phyloP scores from a whole-genome alignment of 2,888 invertebrate species.

The Himalopsyche anomala region DNA sequence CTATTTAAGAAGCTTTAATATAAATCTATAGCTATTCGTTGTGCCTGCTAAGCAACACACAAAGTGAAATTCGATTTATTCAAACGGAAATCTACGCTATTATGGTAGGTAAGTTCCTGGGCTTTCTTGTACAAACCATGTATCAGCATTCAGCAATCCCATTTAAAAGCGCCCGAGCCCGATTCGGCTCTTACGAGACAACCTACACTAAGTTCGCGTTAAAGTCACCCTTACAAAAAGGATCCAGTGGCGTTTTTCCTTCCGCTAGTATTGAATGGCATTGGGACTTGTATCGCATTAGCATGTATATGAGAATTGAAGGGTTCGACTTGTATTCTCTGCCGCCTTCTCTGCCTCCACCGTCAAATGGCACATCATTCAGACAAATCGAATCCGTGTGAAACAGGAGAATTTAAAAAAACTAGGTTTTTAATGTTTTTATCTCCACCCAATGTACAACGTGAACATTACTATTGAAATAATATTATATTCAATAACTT shows the following conservation, averaged over 20 bases:
- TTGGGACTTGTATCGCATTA: constrained; percentile 51
- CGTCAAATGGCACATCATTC: not conserved
- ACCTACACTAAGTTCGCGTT: constrained; percentile 30
- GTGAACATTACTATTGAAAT: no score
- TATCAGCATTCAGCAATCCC: constrained; percentile 31
- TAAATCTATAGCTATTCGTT: not conserved
- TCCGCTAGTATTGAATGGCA: constrained; percentile 28
- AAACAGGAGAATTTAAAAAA: no score
- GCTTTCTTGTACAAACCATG: constrained; percentile 26
- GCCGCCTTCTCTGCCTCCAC: not conserved
- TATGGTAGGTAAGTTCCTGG: constrained; percentile 12
- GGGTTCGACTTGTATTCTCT: constrained; percentile 46
- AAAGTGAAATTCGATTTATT: constrained; percentile 10
- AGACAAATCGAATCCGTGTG: not conserved
- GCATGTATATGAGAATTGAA: constrained; percentile 61
- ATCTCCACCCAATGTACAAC: no score
- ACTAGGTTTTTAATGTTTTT: no score
- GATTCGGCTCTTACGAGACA: constrained; percentile 4
- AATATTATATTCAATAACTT: no score
- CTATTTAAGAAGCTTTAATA: not conserved
- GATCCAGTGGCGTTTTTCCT: constrained; percentile 21
- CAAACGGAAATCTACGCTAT: constrained; percentile 27
- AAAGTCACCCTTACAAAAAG: constrained; percentile 30
- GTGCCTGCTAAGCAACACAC: not conserved
- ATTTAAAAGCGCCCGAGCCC: constrained; percentile 11